phyloP scores from a whole-genome alignment of 2,113 vertebrate genomes.

The Amphiprion ocellaris region DNA sequence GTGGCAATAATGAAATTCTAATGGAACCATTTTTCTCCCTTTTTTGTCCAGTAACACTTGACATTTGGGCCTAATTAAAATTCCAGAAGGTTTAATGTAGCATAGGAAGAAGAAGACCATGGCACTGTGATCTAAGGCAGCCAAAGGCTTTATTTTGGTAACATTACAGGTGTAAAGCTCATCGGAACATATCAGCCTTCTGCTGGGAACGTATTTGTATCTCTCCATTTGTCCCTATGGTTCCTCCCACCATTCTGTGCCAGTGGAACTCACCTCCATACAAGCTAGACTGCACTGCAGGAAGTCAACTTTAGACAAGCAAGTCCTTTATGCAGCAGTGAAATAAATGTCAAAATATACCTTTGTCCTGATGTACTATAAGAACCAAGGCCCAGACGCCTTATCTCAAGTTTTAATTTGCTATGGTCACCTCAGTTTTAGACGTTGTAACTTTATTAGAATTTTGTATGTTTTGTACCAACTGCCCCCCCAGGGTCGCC shows the following conservation, averaged over 20 bases:
- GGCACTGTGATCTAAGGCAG: neutral
- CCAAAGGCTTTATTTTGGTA: constrained; percentile 2
- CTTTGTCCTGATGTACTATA: neutral
- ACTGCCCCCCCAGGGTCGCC: constrained; percentile 90
- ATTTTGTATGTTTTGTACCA: constrained; percentile 38
- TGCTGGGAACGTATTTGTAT: constrained; percentile 14
- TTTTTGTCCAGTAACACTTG: constrained; percentile 61
- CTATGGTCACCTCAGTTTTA: neutral
- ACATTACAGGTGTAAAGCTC: neutral
- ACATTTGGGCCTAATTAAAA: constrained; percentile 75
- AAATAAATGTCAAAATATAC: too few relatives aligned
- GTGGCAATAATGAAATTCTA: constrained; percentile 65
- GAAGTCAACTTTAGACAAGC: too few relatives aligned
- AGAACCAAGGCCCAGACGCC: neutral
- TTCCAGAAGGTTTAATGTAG: constrained; percentile 69
- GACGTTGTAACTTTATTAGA: constrained; percentile 58
- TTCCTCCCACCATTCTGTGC: neutral
- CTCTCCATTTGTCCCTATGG: neutral
- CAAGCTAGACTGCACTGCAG: neutral
- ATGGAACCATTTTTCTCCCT: constrained; percentile 74
- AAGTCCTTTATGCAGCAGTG: too few relatives aligned
- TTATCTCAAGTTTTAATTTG: neutral
- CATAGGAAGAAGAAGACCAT: neutral
- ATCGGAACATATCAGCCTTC: neutral
- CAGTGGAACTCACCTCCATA: neutral